Conservation (phyloP, 2,888 invertebrate species). For the Lycia hirtaria region DNA sequence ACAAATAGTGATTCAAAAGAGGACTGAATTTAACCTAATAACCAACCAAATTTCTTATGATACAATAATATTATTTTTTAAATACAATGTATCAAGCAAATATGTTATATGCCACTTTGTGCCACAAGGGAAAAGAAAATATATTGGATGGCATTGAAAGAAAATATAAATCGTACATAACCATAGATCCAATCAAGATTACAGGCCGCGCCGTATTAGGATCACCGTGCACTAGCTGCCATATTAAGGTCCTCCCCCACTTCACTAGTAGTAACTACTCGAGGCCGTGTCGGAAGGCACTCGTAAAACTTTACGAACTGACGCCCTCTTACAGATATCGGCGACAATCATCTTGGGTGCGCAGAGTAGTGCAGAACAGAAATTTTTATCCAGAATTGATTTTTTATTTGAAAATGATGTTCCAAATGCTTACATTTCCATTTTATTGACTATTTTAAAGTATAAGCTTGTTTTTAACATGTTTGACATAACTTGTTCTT, state of each 20-base stretch:
- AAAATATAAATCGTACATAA: slow-evolving; percentile 15
- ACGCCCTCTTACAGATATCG: slow-evolving; percentile 76
- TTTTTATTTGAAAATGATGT: too few species aligned
- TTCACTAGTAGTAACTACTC: slow-evolving; percentile 44
- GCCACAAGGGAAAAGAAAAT: background rate
- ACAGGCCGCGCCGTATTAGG: slow-evolving; percentile 29
- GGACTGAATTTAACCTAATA: too few species aligned
- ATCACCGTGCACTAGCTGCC: slow-evolving; percentile 35
- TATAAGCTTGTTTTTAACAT: too few species aligned
- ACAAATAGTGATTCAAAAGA: too few species aligned
- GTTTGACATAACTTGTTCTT: too few species aligned
- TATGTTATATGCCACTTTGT: too few species aligned
- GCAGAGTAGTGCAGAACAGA: slow-evolving; percentile 50
- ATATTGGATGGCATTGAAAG: background rate
- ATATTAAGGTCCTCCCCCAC: slow-evolving; percentile 43
- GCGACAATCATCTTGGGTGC: slow-evolving; percentile 72
- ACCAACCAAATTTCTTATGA: too few species aligned
- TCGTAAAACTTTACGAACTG: slow-evolving; percentile 84
- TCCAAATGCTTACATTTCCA: background rate
- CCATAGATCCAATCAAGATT: slow-evolving; percentile 40
- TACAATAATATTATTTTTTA: too few species aligned
- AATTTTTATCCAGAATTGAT: background rate
- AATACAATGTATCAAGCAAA: too few species aligned
- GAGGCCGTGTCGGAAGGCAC: slow-evolving; percentile 69
- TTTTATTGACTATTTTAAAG: too few species aligned